A percentile compares a stretch with the other conserved stretches of the same genome.
Conservation (phyloP, 2,113 vertebrate genomes). For the Benitochromis conjunctus region DNA sequence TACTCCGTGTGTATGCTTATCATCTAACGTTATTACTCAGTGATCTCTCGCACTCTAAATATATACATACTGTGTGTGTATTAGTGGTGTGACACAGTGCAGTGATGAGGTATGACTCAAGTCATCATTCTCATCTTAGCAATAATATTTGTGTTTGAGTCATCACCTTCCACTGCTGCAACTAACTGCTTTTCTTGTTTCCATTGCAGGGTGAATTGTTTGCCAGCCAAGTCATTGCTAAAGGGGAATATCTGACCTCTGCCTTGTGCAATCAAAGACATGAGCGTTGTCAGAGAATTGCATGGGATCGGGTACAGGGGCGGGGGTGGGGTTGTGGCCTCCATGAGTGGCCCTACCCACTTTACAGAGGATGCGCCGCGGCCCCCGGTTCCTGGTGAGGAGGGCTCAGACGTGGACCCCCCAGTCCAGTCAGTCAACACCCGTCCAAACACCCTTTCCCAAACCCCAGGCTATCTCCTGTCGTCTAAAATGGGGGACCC, state of each 20-base stretch:
- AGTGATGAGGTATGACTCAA: not conserved
- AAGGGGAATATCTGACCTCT: slow-evolving; percentile 74
- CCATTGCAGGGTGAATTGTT: slow-evolving; percentile 70
- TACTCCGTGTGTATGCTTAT: not conserved
- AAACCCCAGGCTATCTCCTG: slow-evolving; percentile 65
- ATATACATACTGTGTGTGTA: not conserved
- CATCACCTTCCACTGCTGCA: not conserved
- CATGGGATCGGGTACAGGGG: slow-evolving; percentile 85
- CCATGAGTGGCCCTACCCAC: slow-evolving; percentile 66
- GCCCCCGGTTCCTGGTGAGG: slow-evolving; percentile 94
- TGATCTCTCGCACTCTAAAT: not conserved
- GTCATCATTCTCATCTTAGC: not conserved
- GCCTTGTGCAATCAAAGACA: slow-evolving; percentile 54
- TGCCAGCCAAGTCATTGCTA: slow-evolving; percentile 55
- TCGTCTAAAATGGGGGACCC: slow-evolving; percentile 74
- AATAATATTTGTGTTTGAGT: not conserved
- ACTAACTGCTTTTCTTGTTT: slow-evolving; percentile 18
- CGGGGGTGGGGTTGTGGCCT: slow-evolving; percentile 62
- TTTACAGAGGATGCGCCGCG: slow-evolving; percentile 94
- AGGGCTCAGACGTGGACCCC: slow-evolving; percentile 73
- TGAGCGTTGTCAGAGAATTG: slow-evolving; percentile 85
- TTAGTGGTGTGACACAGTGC: not conserved
- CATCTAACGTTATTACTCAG: not conserved
- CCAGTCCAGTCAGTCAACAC: slow-evolving; percentile 72
- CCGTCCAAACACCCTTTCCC: slow-evolving; percentile 58